Conservation (phyloP, 92 coral and sea anemone genomes). For the Actinernus sp. region DNA sequence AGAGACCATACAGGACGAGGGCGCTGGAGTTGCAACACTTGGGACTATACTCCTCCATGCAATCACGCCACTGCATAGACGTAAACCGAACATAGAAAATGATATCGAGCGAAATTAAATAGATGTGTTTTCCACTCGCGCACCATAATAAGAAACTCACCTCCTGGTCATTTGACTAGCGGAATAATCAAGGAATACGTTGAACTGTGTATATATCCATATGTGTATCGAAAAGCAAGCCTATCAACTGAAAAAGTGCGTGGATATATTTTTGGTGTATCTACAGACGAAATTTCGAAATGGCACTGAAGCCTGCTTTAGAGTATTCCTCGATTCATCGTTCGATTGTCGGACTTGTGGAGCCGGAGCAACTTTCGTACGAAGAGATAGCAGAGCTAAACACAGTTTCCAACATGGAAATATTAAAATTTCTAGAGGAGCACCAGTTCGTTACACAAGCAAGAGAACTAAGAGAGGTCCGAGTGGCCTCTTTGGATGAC, state of each 20-base stretch:
- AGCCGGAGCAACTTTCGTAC: slow-evolving; percentile 30
- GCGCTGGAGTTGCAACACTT: too few species aligned
- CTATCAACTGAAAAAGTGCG: slow-evolving; percentile 9
- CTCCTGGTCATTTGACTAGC: slow-evolving; percentile 50
- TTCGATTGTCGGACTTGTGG: slow-evolving; percentile 33
- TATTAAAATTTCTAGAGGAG: slow-evolving; percentile 14
- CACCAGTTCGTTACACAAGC: slow-evolving; percentile 46
- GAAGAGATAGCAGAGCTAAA: slow-evolving; percentile 23
- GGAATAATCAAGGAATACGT: slow-evolving; percentile 46
- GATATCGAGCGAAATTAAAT: slow-evolving; percentile 20
- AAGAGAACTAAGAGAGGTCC: slow-evolving; percentile 40
- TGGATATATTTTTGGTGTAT: slow-evolving; percentile 31
- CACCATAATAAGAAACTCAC: slow-evolving; percentile 29
- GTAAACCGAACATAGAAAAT: too few species aligned
- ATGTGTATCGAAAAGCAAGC: slow-evolving; percentile 45
- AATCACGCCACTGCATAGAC: too few species aligned
- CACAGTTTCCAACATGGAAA: slow-evolving; percentile 5
- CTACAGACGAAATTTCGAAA: too few species aligned
- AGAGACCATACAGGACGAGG: too few species aligned
- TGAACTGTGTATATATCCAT: slow-evolving; percentile 32
- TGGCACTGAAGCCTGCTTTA: slow-evolving; percentile 51
- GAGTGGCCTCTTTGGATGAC: slow-evolving; percentile 37
- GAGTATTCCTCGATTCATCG: slow-evolving; percentile 46
- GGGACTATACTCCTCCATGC: too few species aligned
- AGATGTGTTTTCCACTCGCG: slow-evolving; percentile 40